Base-by-base conservation (phyloP, 2,113 vertebrate species). In the Psettodes erumei region DNA sequence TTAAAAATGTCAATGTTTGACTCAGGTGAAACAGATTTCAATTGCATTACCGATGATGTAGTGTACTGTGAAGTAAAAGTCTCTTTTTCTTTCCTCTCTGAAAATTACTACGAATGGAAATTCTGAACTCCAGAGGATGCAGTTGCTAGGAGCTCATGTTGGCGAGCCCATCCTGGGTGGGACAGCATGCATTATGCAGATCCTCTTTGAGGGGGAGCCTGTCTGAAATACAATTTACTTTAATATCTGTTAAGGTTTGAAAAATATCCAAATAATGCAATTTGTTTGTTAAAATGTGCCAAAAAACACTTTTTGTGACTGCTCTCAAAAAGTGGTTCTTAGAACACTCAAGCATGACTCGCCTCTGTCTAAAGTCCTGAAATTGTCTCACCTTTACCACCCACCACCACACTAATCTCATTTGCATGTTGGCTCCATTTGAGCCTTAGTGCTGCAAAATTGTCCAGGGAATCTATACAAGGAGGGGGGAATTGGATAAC, bases 381-480 rank as follows among this genome's bases (percentile, higher is more conserved):
- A 78, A 71, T 65, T 60, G 75, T 40, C 15, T 75, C 51, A 23
- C 38, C 56, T 50, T 54, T 40, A 40, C 66, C 50, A 38, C 42
- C 58, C 37, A 15, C 11, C 25, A 65, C 45, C 35, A 11, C 11
- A 2, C 55, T 60, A 27, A 47, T 16, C 77, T 77, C 68, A 80
- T 81, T 77, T 80, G 69, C 21, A 50, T 80, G 76, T 82, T 65
- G 73, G 63, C 65, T 28, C 48, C 4, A 73, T 71, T 82, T 75
- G 72, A 30, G 28, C 30, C 72, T 75, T 73, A 62, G 80, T 54
- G 32, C 43, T n/a, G 67, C 38, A 62, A 74, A 77, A 73, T 35
- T 56, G 45, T 79, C 55, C 73, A 54, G 45, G 43, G 70, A 71
- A 85, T 60, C 63, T 64, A 69, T n/a, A n/a, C n/a, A 85, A 77